Evolutionary conservation across 2,797 vertebrate species (phyloP).

Genomic region (Crenichthys baileyi): DNA sequence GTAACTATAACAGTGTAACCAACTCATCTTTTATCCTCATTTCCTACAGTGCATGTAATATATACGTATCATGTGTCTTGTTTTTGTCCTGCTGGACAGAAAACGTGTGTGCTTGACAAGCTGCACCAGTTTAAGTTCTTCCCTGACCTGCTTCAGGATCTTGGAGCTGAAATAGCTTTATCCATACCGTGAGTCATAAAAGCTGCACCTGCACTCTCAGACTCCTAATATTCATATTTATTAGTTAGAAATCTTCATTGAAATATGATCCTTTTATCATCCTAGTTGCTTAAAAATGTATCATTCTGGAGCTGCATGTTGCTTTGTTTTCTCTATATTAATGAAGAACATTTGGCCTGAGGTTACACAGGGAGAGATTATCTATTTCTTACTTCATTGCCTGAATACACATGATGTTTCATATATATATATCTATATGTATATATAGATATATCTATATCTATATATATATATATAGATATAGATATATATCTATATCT

Average conservation of each 20-base stretch:
- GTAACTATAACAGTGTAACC: conserved; percentile 55
- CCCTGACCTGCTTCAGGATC: conserved; percentile 71
- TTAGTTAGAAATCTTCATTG: not conserved
- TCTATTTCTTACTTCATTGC: not conserved
- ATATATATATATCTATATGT: not conserved
- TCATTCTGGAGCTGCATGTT: not conserved
- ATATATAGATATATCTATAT: not conserved
- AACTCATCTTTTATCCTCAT: not conserved
- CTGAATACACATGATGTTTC: not conserved
- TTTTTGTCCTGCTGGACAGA: conserved; percentile 64
- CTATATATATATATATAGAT: not conserved
- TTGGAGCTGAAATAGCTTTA: conserved; percentile 79
- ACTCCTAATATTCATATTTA: not conserved
- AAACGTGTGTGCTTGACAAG: conserved; percentile 78
- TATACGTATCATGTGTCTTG: not conserved
- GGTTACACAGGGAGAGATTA: not conserved
- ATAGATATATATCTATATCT: not conserved
- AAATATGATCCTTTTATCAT: not conserved
- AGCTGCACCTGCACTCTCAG: not conserved
- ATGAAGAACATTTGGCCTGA: not conserved
- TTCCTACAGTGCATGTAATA: too few species aligned
- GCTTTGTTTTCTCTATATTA: not conserved
- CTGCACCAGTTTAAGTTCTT: conserved; percentile 77
- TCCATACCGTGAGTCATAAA: conserved; percentile 79
- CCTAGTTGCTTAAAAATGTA: not conserved